Conservation (phyloP, 2,113 vertebrate species). For the Cromileptes altivelis region DNA sequence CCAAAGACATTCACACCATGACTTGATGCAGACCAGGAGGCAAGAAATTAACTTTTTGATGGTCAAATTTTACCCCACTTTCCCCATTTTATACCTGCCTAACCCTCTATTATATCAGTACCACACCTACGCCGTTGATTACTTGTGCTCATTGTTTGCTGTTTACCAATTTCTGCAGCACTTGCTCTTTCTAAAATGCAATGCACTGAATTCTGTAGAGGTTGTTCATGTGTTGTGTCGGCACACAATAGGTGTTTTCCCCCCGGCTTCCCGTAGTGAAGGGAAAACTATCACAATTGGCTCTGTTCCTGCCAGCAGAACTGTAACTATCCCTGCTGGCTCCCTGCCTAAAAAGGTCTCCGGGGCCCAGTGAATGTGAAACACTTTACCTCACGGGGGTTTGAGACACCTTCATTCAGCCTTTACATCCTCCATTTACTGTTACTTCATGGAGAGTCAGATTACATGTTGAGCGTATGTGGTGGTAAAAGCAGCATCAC, state of each 20-base stretch:
- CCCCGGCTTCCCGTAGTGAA: constrained; percentile 77
- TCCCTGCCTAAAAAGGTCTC: constrained; percentile 58
- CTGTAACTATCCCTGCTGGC: constrained; percentile 63
- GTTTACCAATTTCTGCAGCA: constrained; percentile 41
- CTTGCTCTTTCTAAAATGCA: constrained; percentile 65
- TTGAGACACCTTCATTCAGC: constrained; percentile 45
- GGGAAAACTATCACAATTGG: constrained; percentile 66
- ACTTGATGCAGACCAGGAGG: no score
- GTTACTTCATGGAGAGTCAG: constrained; percentile 37
- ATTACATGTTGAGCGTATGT: constrained; percentile 5
- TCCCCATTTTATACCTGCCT: no score
- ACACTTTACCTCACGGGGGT: constrained; percentile 20
- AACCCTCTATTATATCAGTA: no score
- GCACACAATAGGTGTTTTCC: constrained; percentile 77
- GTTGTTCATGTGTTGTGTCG: constrained; percentile 65
- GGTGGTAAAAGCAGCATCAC: neutral
- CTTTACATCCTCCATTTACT: constrained; percentile 30
- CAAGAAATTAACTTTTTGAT: no score
- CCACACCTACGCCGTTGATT: neutral
- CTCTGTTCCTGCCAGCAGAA: constrained; percentile 54
- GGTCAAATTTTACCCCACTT: no score
- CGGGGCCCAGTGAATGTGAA: constrained; percentile 58
- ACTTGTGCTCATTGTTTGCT: constrained; percentile 7
- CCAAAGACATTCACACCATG: no score
- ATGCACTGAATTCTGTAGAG: constrained; percentile 40